Percentiles rank a stretch among this genome's conserved stretches.
Evolutionary conservation across 2,797 vertebrate species (phyloP).

Genomic region (Arrhamphus sclerolepis): DNA sequence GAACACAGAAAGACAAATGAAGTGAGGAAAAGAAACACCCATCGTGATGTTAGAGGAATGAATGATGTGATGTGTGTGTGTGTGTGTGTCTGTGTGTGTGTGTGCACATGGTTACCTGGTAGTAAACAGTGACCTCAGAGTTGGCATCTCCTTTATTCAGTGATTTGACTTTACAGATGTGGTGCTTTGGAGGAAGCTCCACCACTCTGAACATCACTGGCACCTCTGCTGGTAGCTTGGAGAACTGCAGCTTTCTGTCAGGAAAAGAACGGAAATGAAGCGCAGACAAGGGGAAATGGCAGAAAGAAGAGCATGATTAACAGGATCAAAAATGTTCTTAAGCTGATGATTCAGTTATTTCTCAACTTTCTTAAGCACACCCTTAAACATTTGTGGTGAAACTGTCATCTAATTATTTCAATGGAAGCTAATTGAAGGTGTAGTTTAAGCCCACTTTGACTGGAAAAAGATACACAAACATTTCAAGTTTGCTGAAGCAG

Average conservation of each 20-base stretch:
- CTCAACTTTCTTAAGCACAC: background rate
- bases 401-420: no score
- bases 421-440: no score
- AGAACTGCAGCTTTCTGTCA: conserved; percentile 84
- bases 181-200: conserved; percentile 80
- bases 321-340: no score
- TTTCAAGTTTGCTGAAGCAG: no score
- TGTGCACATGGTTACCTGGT: conserved; percentile 80
- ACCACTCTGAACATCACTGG: conserved; percentile 89
- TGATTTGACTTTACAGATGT: conserved; percentile 88
- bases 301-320: background rate
- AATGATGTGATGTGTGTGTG: background rate
- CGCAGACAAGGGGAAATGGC: background rate
- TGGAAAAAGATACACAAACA: no score
- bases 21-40: background rate
- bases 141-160: conserved; percentile 87
- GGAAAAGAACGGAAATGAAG: background rate
- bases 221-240: conserved; percentile 83
- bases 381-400: no score
- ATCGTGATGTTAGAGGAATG: background rate
- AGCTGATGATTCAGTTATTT: no score
- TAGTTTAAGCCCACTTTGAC: no score
- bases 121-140: conserved; percentile 91
- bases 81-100: background rate
- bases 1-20: background rate